These are phyloP conservation scores for Haliclona indistincta DNA, from an alignment of 37 sponge, comb jelly and placozoan genomes.

Conservation along the genomic window DNA sequence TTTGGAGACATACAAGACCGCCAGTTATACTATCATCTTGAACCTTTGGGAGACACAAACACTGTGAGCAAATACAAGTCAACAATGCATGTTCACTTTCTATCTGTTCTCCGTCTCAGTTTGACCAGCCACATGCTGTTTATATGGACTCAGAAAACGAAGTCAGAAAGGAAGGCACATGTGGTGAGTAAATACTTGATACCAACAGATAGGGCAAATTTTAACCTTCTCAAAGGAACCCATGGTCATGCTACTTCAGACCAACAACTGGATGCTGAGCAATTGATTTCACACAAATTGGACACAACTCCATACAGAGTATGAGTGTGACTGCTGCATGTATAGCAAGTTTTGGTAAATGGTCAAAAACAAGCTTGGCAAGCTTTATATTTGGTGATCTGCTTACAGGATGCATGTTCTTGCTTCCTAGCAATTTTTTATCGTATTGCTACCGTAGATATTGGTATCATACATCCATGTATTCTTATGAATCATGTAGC, in stretches of 20 bases:
- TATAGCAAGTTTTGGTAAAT: no score
- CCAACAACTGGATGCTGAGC: neutral
- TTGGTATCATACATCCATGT: no score
- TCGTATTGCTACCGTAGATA: no score
- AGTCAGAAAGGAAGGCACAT: conserved; percentile 15
- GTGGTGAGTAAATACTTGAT: conserved; percentile 33
- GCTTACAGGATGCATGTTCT: no score
- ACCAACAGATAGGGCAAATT: neutral
- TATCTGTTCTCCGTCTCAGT: no score
- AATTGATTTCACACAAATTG: neutral
- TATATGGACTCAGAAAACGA: conserved; percentile 14
- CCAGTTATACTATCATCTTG: conserved; percentile 49
- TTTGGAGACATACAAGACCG: conserved; percentile 48
- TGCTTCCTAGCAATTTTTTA: no score
- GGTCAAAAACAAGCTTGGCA: no score
- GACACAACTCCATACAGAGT: neutral
- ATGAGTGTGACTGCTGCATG: no score
- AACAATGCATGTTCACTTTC: no score
- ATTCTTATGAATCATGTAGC: no score
- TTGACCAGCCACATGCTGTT: conserved; percentile 40
- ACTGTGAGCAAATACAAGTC: no score
- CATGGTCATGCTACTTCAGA: neutral
- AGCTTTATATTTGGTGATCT: no score
- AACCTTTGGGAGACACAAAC: conserved; percentile 37
- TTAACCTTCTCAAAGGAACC: neutral